Evolutionary conservation across 2,888 invertebrate genomes (phyloP), one percentile per base, ranked within the genome.

Genomic region (Phragmatobia fuliginosa): DNA sequence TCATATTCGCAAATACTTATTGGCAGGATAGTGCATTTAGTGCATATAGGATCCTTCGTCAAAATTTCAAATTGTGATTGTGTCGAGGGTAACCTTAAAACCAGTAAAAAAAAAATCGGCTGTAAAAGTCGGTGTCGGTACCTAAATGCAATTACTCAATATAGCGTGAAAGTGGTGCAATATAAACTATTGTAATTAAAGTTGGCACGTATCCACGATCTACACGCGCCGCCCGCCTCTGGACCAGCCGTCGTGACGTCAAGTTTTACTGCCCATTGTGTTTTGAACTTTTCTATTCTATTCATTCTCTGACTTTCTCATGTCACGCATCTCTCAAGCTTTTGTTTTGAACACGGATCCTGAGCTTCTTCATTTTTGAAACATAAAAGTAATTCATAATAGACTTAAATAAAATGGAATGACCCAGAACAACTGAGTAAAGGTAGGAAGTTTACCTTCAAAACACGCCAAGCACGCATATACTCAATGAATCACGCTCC

Each of bases 371-470:
- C 18, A 59, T 41, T 59, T 66, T 38, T 2, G 33, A 31, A 18
- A 25, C 32, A 41, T n/a, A n/a, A 33, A 4, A 2, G 32, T 16
- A 59, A 11, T 16, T 49, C n/a, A 8, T 52, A 5, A n/a, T 11
- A 52, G 49, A 60, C 36, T 21, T 4, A 31, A 11, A 49, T 31
- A 32, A 65, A 65, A 69, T 16, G 10, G 31, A 68, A 65, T 65
- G 65, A 69, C 68, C 68, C 61, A 68, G 63, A 68, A 59, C 45
- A 63, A 68, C 63, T 63, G 60, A 64, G 69, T 72, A 70, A 72
- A 62, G 67, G 72, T 72, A 72, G 75, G 77, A 77, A 79, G 77
- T 77, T 70, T 67, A 76, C 76, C 76, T 74, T 72, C 67, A 71
- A 68, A 77, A 75, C 52, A 38, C 58, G 38, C 36, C 25, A 49